Evolutionary conservation across 2,797 vertebrate species (phyloP), one percentile per base, ranked within the genome.

Genomic region (Hippoglossus hippoglossus): DNA sequence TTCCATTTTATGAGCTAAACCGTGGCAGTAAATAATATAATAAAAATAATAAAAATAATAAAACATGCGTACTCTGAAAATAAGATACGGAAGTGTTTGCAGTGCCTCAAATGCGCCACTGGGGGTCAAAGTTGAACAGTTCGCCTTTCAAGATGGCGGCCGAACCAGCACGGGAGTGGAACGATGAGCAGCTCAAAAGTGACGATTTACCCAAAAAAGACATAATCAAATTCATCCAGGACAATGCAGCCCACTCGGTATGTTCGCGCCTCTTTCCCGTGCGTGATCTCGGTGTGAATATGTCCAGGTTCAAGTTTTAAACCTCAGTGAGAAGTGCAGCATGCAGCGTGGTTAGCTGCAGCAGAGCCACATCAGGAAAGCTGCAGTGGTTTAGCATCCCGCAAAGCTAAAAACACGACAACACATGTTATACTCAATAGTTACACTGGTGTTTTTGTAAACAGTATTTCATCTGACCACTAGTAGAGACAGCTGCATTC

Each of bases 181-280:
- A 92, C 88, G 89, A 94, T 0, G 96, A 97, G 92, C 95, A 97
- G 92, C 95, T 99, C 63, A 96, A 95, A 85, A 96, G 94, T 89
- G 97, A 98, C 3, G 95, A 96, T 84, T 90, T 99, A 28, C 90
- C 96, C 36, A 99, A 99, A 93, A 97, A 97, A 90, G 97, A 99
- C 58, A 81, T 99, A 18, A 97, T 98, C 89, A 95, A 94, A 77
- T 99, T 98, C 92, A 94, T 99, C 4, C 97, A 99, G 94, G 95
- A 97, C 55, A 95, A 96, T 81, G 96, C 95, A 10, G 94, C 97
- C 5, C 94, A 96, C 65, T 94, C 95, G 96, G 98, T 96, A 94
- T 50, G 94, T 83, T 55, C 31, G 2, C 24, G 22, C 3, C 57
- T 1, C 21, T 1, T 2, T 18, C 4, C 1, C 3, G 0, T 0